Evolutionary conservation across 2,113 vertebrate species (phyloP), one percentile per base, ranked within the genome.

Genomic region (Lonchura striata): DNA sequence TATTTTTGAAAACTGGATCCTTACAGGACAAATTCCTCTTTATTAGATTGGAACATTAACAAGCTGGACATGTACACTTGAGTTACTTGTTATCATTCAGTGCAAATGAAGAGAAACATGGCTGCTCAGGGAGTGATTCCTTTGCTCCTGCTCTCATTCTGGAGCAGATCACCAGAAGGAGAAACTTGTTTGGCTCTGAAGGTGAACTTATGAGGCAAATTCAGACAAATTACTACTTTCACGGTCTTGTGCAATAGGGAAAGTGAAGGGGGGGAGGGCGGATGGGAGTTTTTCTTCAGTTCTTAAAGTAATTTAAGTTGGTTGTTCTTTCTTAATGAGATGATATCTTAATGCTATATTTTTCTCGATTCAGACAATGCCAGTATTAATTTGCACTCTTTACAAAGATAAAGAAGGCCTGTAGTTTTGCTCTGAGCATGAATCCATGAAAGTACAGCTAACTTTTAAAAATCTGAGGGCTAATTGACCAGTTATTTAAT

Each of bases 271-370:
- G 22, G n/a, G 6, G 15, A 9, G 1, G 9, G 7, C 6, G 1
- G 49, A 16, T 6, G 6, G 10, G 11, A 5, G 35, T 33, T 3
- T 5, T 3, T 59, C 7, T 10, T 1, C 10, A 41, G 10, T 6
- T 69, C 22, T 60, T 54, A 74, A 56, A 46, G 30, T 35, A 13
- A 33, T 37, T 57, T 52, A 5, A 28, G 9, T 13, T 28, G 18
- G 18, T 22, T 64, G 10, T 44, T 82, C 52, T 65, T 69, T 75
- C 2, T 23, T 76, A 44, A 30, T n/a, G 0, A 31, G 19, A 47
- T 22, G 0, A 42, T 41, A 41, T 41, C 41, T 41, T 41, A 41
- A 41, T 41, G 41, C 11, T 41, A 2, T 33, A 0, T 65, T 64
- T 65, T 79, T 21, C 19, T 90, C 66, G 7, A 56, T 42, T 74